A percentile compares a stretch with the other conserved stretches of the same genome.
These are phyloP conservation scores for Parasteatoda lunata DNA, from an alignment of 2,888 invertebrate genomes.

Conservation along the genomic window DNA sequence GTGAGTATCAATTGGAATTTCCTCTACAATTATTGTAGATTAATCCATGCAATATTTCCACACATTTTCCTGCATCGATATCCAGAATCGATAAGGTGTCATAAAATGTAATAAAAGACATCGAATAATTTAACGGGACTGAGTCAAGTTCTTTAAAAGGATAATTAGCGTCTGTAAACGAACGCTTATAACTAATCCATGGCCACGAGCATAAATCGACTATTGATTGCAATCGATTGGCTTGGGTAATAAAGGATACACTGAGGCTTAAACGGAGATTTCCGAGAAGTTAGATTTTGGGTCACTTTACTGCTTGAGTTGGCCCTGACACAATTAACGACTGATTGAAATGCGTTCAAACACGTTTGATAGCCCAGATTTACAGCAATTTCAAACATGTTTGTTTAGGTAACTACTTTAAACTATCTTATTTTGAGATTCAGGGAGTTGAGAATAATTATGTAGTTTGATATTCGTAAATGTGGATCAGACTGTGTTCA, in stretches of 20 bases:
- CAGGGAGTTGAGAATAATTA: too few relatives aligned
- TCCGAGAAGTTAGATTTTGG: slow-evolving; percentile 16
- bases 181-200: slow-evolving; percentile 32
- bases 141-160: slow-evolving; percentile 33
- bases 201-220: slow-evolving; percentile 47
- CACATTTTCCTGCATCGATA: slow-evolving; percentile 4
- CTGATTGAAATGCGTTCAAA: neutral
- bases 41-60: slow-evolving; percentile 52
- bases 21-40: slow-evolving; percentile 54
- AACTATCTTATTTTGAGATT: too few relatives aligned
- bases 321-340: slow-evolving; percentile 20
- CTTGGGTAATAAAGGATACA: slow-evolving; percentile 49
- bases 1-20: slow-evolving; percentile 47
- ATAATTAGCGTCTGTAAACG: slow-evolving; percentile 36
- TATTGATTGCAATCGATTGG: slow-evolving; percentile 57
- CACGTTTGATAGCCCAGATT: neutral
- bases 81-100: slow-evolving; percentile 24
- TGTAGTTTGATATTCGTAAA: too few relatives aligned
- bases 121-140: neutral
- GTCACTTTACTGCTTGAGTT: slow-evolving; percentile 30
- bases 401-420: too few relatives aligned
- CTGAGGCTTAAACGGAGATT: slow-evolving; percentile 39
- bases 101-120: too few relatives aligned
- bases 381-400: too few relatives aligned
- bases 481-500: too few relatives aligned